Evolutionary conservation across 2,888 invertebrate species (phyloP).

Genomic region (Cerastis rubricosa): DNA sequence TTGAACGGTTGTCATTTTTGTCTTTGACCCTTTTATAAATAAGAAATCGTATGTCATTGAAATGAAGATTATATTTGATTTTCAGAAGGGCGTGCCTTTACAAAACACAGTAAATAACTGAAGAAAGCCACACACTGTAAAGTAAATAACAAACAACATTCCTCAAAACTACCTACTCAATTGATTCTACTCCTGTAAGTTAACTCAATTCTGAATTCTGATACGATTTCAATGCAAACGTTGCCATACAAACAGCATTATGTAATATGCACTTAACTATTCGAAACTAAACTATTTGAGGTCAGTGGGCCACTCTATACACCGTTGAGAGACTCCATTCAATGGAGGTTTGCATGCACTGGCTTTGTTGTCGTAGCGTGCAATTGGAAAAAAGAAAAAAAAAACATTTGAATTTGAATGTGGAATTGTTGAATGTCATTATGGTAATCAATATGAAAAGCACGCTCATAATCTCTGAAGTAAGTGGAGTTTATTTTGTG

Average conservation of each 20-base stretch:
- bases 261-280: conserved; percentile 47
- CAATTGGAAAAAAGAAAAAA: conserved; percentile 47
- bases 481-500: conserved; percentile 7
- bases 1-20: background rate
- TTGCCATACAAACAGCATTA: conserved; percentile 29
- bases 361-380: conserved; percentile 46
- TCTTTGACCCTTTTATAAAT: background rate
- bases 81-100: too few relatives aligned
- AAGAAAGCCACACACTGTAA: background rate
- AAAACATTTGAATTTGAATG: conserved; percentile 42
- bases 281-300: conserved; percentile 60
- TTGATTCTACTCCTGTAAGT: conserved; percentile 25
- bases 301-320: conserved; percentile 58
- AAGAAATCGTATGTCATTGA: background rate
- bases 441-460: conserved; percentile 19
- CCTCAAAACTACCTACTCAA: conserved; percentile 25
- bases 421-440: conserved; percentile 37
- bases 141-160: conserved; percentile 12
- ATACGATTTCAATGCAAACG: conserved; percentile 43
- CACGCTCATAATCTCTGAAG: conserved; percentile 16
- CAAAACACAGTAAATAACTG: too few relatives aligned
- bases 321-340: conserved; percentile 58
- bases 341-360: conserved; percentile 50
- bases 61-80: background rate
- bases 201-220: conserved; percentile 22